A percentile compares a stretch with the other conserved stretches of the same genome.
These are phyloP conservation scores for Embidobia sp. DNA, from an alignment of 2,888 invertebrate species.

Conservation along the genomic window DNA sequence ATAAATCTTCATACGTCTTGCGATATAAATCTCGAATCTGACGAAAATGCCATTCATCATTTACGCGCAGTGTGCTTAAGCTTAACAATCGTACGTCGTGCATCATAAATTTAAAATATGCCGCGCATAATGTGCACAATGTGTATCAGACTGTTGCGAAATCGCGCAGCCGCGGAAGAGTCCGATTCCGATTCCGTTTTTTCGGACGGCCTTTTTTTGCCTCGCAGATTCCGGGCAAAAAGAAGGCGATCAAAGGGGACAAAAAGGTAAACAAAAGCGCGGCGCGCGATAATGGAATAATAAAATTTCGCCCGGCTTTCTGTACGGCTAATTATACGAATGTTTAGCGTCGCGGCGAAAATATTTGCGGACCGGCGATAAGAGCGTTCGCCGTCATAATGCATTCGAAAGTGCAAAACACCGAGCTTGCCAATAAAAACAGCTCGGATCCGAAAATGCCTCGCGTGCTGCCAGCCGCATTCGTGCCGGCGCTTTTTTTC, in stretches of 20 bases:
- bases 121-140: conserved; percentile 9
- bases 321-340: conserved; percentile 23
- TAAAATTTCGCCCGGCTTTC: conserved; percentile 21
- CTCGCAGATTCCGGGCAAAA: too few relatives aligned
- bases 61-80: conserved; percentile 4
- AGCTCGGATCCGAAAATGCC: conserved; percentile 28
- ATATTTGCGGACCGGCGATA: conserved; percentile 30
- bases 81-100: conserved; percentile 24
- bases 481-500: conserved; percentile 35
- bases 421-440: conserved; percentile 41
- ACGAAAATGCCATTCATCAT: conserved; percentile 35
- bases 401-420: conserved; percentile 36
- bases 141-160: conserved; percentile 5
- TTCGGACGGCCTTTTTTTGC: too few relatives aligned
- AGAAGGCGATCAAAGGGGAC: not conserved
- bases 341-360: conserved; percentile 28
- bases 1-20: conserved; percentile 23
- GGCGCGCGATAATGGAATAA: conserved; percentile 35
- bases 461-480: conserved; percentile 34
- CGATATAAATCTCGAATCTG: conserved; percentile 31
- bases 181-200: conserved; percentile 15
- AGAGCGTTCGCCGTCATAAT: conserved; percentile 12
- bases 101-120: conserved; percentile 36
- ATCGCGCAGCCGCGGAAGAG: not conserved
- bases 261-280: conserved; percentile 4